These are phyloP conservation scores for Plutella xylostella DNA, from an alignment of 2,888 invertebrate genomes.

Conservation along the genomic window DNA sequence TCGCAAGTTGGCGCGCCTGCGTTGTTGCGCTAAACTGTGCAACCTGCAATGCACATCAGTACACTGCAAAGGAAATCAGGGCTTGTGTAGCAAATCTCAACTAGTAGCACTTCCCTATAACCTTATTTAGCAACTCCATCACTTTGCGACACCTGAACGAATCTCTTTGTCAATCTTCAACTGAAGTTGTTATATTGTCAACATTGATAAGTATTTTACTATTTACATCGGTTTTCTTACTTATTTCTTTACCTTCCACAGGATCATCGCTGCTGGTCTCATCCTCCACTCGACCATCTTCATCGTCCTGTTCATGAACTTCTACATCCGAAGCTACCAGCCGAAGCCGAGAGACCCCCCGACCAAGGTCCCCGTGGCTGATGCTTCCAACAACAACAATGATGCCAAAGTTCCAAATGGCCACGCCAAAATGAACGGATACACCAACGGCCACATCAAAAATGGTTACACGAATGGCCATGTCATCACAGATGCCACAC, in stretches of 20 bases:
- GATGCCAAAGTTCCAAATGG: conserved; percentile 26
- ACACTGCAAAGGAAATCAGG: too few species aligned
- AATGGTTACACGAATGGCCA: conserved; percentile 35
- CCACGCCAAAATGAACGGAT: conserved; percentile 20
- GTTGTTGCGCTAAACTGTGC: too few species aligned
- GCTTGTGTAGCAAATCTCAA: too few species aligned
- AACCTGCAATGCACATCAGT: too few species aligned
- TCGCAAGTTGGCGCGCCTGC: too few species aligned
- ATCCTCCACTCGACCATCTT: conserved; percentile 87
- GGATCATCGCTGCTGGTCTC: conserved; percentile 78
- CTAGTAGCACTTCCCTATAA: too few species aligned
- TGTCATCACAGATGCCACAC: conserved; percentile 25
- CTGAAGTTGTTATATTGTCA: too few species aligned
- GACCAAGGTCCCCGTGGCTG: neutral
- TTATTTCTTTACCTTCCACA: conserved; percentile 25
- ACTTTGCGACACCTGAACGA: too few species aligned
- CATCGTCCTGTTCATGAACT: conserved; percentile 91
- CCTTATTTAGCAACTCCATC: too few species aligned
- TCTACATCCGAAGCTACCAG: conserved; percentile 86
- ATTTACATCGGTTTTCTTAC: too few species aligned
- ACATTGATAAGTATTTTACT: too few species aligned
- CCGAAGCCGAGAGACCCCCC: conserved; percentile 20
- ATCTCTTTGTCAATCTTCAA: too few species aligned
- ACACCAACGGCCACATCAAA: conserved; percentile 26
- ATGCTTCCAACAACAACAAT: conserved; percentile 31